phyloP scores from a whole-genome alignment of 1,140 invertebrate genomes.

The Drosophila ogumai region DNA sequence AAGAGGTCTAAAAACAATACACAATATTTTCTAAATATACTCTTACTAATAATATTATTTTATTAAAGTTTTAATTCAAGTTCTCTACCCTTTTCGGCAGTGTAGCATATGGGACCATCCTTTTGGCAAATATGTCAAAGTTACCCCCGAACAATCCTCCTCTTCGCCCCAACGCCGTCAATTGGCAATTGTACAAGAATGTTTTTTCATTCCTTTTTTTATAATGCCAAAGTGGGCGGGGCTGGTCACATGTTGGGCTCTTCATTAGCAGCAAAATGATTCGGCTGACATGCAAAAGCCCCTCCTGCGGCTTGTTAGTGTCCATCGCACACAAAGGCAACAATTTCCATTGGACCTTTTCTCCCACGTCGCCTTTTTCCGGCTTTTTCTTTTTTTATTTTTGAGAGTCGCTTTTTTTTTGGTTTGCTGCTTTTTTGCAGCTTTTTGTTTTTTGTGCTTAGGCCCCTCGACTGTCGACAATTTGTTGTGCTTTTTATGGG shows the following conservation, averaged over 20 bases:
- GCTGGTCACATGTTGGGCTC: constrained; percentile 44
- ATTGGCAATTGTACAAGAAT: constrained; percentile 66
- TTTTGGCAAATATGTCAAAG: constrained; percentile 66
- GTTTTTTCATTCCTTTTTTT: constrained; percentile 23
- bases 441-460: constrained; percentile 30
- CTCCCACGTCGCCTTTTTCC: constrained; percentile 8
- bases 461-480: constrained; percentile 62
- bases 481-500: constrained; percentile 80
- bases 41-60: too few species aligned
- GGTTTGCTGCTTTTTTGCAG: constrained; percentile 6
- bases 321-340: constrained; percentile 57
- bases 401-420: too few species aligned
- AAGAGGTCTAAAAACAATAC: too few species aligned
- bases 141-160: not conserved
- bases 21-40: too few species aligned
- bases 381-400: not conserved
- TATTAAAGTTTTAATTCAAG: too few species aligned
- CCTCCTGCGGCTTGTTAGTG: constrained; percentile 52
- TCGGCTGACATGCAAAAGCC: constrained; percentile 37
- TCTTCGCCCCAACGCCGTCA: constrained; percentile 23
- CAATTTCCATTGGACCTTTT: constrained; percentile 46
- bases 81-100: not conserved
- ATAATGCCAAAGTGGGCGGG: constrained; percentile 11
- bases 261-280: constrained; percentile 68
- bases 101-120: constrained; percentile 33